These are phyloP conservation scores for Stichodactyla helianthus DNA, from an alignment of 64 coral and sea anemone genomes.

Conservation along the genomic window DNA sequence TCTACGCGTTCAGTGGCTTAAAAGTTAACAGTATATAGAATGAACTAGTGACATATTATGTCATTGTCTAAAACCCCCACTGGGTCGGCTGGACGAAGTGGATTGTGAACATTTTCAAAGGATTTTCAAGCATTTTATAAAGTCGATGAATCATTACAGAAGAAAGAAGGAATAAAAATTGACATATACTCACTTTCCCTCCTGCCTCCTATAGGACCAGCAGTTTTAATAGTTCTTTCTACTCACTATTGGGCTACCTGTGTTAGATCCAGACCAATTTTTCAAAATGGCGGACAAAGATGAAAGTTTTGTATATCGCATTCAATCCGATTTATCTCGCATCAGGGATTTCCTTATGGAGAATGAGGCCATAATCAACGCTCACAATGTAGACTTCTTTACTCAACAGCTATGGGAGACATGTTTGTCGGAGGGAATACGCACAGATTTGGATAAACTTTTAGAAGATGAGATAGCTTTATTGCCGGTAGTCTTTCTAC, in stretches of 20 bases:
- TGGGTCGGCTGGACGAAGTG: too few species aligned
- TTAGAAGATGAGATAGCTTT: slow-evolving; percentile 11
- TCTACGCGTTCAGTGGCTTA: too few species aligned
- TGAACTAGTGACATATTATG: too few species aligned
- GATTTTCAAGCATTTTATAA: too few species aligned
- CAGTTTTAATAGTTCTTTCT: too few species aligned
- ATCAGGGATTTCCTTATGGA: slow-evolving; percentile 23
- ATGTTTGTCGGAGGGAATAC: slow-evolving; percentile 18
- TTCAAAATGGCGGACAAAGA: slow-evolving; percentile 25
- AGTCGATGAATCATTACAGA: too few species aligned
- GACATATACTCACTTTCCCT: too few species aligned
- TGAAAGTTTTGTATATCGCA: neutral
- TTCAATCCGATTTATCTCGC: slow-evolving; percentile 33
- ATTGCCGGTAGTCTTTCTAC: slow-evolving; percentile 17
- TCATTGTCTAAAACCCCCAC: too few species aligned
- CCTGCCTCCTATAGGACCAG: too few species aligned
- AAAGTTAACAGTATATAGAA: too few species aligned
- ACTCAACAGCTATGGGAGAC: slow-evolving; percentile 46
- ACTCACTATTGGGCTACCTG: neutral
- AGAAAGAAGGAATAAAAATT: too few species aligned
- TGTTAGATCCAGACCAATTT: neutral
- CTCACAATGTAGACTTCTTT: slow-evolving; percentile 65
- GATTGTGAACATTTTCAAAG: too few species aligned
- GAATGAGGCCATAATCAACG: slow-evolving; percentile 34
- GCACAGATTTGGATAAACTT: slow-evolving; percentile 44